A percentile compares a stretch with the other conserved stretches of the same genome.
Evolutionary conservation across 35 echinoderm and acorn worm species (phyloP).

Genomic region (Anneissia japonica): DNA sequence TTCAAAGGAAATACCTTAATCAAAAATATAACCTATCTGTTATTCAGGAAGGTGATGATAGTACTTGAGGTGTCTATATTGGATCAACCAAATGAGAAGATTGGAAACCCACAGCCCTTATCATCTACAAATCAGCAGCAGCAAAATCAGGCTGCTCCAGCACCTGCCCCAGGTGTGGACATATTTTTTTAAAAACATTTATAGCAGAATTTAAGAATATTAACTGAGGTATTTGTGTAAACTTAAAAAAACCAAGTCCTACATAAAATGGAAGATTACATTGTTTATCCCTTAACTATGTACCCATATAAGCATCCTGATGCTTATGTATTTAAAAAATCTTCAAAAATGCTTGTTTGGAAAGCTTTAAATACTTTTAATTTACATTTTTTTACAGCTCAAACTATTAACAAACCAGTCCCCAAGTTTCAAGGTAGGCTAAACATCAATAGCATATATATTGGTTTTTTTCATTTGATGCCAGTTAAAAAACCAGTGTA

Average conservation of each 20-base stretch:
- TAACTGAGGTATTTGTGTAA: neutral
- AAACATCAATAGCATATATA: neutral
- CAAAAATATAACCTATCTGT: neutral
- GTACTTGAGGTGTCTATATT: slow-evolving; percentile 60
- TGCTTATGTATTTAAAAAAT: too few relatives aligned
- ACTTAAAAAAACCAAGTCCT: neutral
- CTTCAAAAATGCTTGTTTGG: too few relatives aligned
- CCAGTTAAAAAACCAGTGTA: too few relatives aligned
- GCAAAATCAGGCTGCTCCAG: neutral
- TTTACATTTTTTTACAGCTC: neutral
- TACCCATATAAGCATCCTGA: too few relatives aligned
- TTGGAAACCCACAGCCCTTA: slow-evolving; percentile 50
- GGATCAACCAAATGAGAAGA: slow-evolving; percentile 20
- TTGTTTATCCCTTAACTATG: neutral
- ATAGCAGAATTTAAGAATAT: neutral
- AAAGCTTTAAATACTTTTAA: too few relatives aligned
- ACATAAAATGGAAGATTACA: neutral
- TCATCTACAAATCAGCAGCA: slow-evolving; percentile 24
- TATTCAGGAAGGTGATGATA: slow-evolving; percentile 63
- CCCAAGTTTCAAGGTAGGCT: neutral
- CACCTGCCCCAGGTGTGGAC: neutral
- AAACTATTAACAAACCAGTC: neutral
- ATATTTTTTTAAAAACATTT: neutral
- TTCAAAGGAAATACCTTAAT: neutral
- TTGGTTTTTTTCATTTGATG: neutral